A percentile compares a stretch with the other conserved stretches of the same genome.
phyloP scores from a whole-genome alignment of 2,113 vertebrate species.

The Asarcornis scutulata region DNA sequence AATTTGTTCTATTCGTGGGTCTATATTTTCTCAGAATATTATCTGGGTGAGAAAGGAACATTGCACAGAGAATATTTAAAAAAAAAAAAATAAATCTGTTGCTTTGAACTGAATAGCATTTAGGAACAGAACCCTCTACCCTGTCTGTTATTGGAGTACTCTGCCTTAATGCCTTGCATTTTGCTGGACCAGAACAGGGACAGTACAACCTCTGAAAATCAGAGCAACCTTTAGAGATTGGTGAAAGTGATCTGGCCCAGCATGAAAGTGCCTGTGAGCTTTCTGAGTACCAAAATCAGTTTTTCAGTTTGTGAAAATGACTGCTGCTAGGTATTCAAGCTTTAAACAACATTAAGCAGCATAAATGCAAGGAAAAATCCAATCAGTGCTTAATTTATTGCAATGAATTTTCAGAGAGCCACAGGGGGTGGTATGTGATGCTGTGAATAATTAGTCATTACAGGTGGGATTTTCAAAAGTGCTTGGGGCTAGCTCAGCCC shows the following conservation, averaged over 20 bases:
- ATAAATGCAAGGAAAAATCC: background rate
- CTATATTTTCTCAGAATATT: background rate
- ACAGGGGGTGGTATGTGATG: background rate
- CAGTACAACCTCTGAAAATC: background rate
- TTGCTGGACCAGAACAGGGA: background rate
- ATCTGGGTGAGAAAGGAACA: background rate
- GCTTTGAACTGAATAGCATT: background rate
- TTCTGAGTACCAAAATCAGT: too few species aligned
- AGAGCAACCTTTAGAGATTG: background rate
- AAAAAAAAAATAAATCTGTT: background rate
- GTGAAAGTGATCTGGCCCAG: fast-evolving
- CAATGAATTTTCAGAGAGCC: background rate
- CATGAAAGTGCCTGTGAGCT: background rate
- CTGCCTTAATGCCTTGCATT: background rate
- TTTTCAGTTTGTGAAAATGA: fast-evolving
- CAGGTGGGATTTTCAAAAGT: background rate
- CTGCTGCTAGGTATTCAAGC: background rate
- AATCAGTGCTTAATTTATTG: background rate
- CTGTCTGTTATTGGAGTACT: fast-evolving
- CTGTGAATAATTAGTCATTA: background rate
- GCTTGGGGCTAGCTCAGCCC: background rate
- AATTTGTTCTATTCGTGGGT: background rate
- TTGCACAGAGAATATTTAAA: fast-evolving
- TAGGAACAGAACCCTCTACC: background rate
- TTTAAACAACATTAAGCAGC: background rate